Evolutionary conservation across 2,888 invertebrate genomes (phyloP), one percentile per base, ranked within the genome.

Genomic region (Cataglyphis albicans): DNA sequence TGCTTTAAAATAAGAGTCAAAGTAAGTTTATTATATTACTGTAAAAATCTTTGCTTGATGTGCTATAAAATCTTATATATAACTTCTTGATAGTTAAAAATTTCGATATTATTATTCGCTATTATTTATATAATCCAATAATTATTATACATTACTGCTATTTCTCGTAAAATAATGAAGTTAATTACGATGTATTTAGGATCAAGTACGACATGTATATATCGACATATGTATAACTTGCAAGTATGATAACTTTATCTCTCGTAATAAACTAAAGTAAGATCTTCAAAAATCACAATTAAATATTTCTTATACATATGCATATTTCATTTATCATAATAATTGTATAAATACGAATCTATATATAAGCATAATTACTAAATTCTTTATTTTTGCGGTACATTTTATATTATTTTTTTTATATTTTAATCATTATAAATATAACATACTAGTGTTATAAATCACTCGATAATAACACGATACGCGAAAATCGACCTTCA

Each of bases 401-500:
- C n/a, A 55, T 57, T 52, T 52, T 52, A 52, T 57, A 57, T 57
- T 57, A 21, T 21, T 57, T 4, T n/a, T n/a, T 52, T 7, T 25
- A 44, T 21, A 21, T n/a, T 25, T 55, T 57, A 10, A 21, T n/a
- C 12, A 1, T 57, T 57, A 57, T 57, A 57, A 57, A 57, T 21
- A 21, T 21, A 57, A 1, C 4, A 57, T 57, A 52, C 7, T 52
- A 6, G 25, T 59, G 25, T 59, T 21, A 29, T 59, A 25, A 59
- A 29, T 61, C 32, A 61, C 7, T 61, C 18, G 18, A 12, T 29
- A 61, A 61, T 61, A 29, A 18, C 59, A 61, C 9, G n/a, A 61
- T 7, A 61, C 0, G 29, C 9, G 32, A 61, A 61, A 61, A 61
- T 76, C 68, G 73, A 25, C 83, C 87, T 87, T 82, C 83, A 15